Percentiles rank a stretch among this genome's conserved stretches.
Evolutionary conservation across 2,797 vertebrate species (phyloP).

Genomic region (Gymnoscopelus microlampas): DNA sequence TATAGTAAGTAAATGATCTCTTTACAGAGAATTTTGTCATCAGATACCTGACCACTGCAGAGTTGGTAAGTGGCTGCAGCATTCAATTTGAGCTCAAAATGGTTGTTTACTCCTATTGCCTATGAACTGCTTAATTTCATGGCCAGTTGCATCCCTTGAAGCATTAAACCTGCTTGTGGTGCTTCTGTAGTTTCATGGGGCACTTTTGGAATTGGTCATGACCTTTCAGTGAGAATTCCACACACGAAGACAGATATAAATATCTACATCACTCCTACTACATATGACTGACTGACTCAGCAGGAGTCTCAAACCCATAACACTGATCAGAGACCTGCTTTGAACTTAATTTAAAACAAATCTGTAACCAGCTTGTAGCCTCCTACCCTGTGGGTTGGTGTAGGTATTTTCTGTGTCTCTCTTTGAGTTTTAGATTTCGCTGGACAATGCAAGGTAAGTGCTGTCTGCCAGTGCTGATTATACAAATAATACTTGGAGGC

Average conservation of each 20-base stretch:
- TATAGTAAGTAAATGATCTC: neutral
- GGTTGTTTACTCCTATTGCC: constrained; percentile 13
- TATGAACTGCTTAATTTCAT: neutral
- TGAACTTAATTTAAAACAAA: constrained; percentile 7
- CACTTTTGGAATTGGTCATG: constrained; percentile 13
- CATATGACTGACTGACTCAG: constrained; percentile 11
- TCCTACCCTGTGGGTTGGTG: constrained; percentile 17
- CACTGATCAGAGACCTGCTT: constrained; percentile 26
- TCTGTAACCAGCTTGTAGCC: constrained; percentile 17
- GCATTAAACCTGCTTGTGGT: constrained; percentile 15
- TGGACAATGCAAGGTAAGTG: constrained; percentile 76
- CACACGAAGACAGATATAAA: constrained; percentile 29
- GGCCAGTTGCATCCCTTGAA: neutral
- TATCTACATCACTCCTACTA: constrained; percentile 22
- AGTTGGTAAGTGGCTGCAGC: constrained; percentile 68
- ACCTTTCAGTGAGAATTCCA: constrained; percentile 34
- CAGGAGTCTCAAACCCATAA: constrained; percentile 25
- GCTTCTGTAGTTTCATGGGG: neutral
- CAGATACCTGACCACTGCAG: constrained; percentile 35
- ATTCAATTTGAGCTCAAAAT: neutral
- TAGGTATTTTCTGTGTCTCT: constrained; percentile 62
- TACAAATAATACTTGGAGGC: constrained; percentile 45
- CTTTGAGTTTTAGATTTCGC: constrained; percentile 69
- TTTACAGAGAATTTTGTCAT: neutral
- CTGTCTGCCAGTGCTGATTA: constrained; percentile 45